These are phyloP conservation scores for Ypsolopha sequella DNA, from an alignment of 2,888 invertebrate species.

Conservation along the genomic window DNA sequence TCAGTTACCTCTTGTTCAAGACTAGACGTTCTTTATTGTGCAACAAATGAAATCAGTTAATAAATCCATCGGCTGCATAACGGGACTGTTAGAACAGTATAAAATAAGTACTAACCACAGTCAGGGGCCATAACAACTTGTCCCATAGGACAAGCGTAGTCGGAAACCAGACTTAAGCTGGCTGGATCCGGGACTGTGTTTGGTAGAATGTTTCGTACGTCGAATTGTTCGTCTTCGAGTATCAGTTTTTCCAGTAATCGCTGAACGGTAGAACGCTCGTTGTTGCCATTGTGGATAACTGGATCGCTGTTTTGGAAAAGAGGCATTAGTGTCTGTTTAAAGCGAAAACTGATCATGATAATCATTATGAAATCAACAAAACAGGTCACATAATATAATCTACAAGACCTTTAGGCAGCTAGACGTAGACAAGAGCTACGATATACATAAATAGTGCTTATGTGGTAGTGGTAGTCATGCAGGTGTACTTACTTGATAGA, in stretches of 20 bases:
- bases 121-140: slow-evolving; percentile 95
- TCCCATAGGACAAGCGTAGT: slow-evolving; percentile 93
- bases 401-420: background rate
- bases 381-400: background rate
- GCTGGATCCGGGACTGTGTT: slow-evolving; percentile 96
- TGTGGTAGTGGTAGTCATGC: slow-evolving; percentile 20
- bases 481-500: slow-evolving; percentile 84
- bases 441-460: background rate
- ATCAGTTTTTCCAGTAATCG: slow-evolving; percentile 89
- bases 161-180: slow-evolving; percentile 86
- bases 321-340: slow-evolving; percentile 4
- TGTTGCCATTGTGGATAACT: slow-evolving; percentile 86
- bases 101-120: slow-evolving; percentile 76
- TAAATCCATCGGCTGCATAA: too few species aligned
- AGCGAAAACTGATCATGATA: background rate
- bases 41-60: background rate
- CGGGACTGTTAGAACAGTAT: too few species aligned
- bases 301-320: slow-evolving; percentile 77
- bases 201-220: slow-evolving; percentile 91
- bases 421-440: background rate
- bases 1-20: background rate
- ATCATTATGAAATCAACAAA: background rate
- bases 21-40: background rate
- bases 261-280: slow-evolving; percentile 88
- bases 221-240: slow-evolving; percentile 93